Evolutionary conservation across 2,888 invertebrate species (phyloP).

Genomic region (Thereva nobilitata): DNA sequence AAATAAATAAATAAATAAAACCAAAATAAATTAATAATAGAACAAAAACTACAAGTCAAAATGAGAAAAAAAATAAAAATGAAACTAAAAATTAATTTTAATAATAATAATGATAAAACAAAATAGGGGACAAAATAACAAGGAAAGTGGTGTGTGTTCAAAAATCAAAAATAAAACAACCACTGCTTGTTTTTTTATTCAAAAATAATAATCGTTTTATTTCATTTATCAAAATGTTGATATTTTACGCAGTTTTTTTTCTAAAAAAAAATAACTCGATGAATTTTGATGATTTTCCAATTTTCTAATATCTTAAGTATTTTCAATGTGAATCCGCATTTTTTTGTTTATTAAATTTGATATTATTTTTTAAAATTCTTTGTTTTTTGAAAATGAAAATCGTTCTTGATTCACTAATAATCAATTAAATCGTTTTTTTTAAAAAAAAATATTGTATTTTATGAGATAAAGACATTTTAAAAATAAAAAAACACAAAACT

Average conservation of each 20-base stretch:
- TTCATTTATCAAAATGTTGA: conserved; percentile 17
- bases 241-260: conserved; percentile 2
- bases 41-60: too few relatives aligned
- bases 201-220: conserved; percentile 29
- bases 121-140: not conserved
- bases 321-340: not conserved
- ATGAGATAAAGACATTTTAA: too few relatives aligned
- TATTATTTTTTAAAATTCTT: not conserved
- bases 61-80: not conserved
- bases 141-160: conserved; percentile 27
- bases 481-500: too few relatives aligned
- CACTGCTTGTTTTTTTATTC: conserved; percentile 32
- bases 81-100: not conserved
- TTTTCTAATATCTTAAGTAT: not conserved
- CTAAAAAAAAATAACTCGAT: conserved; percentile 3
- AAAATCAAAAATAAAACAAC: conserved; percentile 35
- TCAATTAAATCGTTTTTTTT: too few relatives aligned
- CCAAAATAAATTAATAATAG: too few relatives aligned
- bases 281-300: not conserved
- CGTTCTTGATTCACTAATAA: too few relatives aligned
- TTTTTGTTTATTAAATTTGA: not conserved
- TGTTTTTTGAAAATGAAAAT: not conserved
- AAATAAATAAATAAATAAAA: too few relatives aligned
- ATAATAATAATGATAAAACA: not conserved
- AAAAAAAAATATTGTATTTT: too few relatives aligned